Evolutionary conservation across 2,888 invertebrate genomes (phyloP).

Genomic region (Cryptophagus acutangulus): DNA sequence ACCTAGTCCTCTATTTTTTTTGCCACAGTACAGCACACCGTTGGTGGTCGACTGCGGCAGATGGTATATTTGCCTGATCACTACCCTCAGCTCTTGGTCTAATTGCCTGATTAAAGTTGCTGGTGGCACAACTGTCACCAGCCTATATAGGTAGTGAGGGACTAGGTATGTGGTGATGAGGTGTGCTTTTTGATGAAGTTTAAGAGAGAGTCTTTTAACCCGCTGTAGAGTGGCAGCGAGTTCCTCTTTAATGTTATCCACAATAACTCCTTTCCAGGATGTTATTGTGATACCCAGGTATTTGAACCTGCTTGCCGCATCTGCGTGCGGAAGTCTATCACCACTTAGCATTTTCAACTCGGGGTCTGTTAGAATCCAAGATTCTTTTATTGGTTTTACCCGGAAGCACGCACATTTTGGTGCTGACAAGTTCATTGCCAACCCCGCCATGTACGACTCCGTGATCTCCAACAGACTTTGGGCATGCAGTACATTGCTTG

Average conservation of each 20-base stretch:
- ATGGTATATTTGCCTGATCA: conserved; percentile 29
- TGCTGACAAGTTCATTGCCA: conserved; percentile 29
- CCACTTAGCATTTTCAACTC: conserved; percentile 23
- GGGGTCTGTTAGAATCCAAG: conserved; percentile 34
- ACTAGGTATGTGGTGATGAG: conserved; percentile 39
- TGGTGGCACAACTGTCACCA: conserved; percentile 35
- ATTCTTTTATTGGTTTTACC: conserved; percentile 25
- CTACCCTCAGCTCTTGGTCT: conserved; percentile 32
- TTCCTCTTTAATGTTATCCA: conserved; percentile 17
- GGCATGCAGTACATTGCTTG: no score
- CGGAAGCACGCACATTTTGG: conserved; percentile 23
- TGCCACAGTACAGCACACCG: conserved; percentile 31
- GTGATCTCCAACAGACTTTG: conserved; percentile 29
- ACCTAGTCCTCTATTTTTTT: conserved; percentile 37
- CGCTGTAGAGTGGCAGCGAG: conserved; percentile 25
- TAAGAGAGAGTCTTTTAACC: conserved; percentile 33
- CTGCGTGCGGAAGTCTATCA: conserved; percentile 20
- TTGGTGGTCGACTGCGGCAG: conserved; percentile 29
- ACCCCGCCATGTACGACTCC: conserved; percentile 25
- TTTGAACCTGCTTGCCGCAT: conserved; percentile 21
- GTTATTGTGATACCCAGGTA: conserved; percentile 35
- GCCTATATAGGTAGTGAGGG: conserved; percentile 39
- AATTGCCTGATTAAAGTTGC: conserved; percentile 20
- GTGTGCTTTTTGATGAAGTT: conserved; percentile 42
- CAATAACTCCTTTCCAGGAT: conserved; percentile 27